phyloP scores from a whole-genome alignment of 2,888 invertebrate species.

The Pelosia muscerda region DNA sequence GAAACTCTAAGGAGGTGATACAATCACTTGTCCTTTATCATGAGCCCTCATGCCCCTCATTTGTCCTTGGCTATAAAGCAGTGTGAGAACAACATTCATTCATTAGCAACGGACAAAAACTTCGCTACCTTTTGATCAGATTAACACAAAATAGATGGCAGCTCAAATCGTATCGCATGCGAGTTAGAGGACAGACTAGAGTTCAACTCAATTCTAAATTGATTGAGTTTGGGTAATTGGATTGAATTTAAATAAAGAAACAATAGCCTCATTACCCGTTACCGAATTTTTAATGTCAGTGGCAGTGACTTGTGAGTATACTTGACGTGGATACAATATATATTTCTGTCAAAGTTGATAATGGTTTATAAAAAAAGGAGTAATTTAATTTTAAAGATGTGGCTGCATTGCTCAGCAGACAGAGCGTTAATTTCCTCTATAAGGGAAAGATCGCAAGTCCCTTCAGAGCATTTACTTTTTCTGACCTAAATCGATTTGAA shows the following conservation, averaged over 20 bases:
- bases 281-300: no score
- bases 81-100: not conserved
- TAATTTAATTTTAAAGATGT: no score
- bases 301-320: no score
- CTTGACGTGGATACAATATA: no score
- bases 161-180: not conserved
- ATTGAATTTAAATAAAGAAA: not conserved
- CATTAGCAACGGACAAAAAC: not conserved
- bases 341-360: no score
- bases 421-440: no score
- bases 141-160: not conserved
- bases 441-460: no score
- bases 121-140: not conserved
- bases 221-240: not conserved
- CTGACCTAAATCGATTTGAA: no score
- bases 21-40: not conserved
- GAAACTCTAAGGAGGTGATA: not conserved
- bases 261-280: no score
- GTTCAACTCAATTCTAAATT: not conserved
- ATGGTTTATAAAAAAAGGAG: no score
- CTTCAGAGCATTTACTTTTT: no score
- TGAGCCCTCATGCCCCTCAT: constrained; percentile 1
- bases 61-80: not conserved
- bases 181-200: not conserved
- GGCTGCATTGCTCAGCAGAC: no score